phyloP scores from a whole-genome alignment of 2,797 vertebrate species.

The Acridotheres tristis region DNA sequence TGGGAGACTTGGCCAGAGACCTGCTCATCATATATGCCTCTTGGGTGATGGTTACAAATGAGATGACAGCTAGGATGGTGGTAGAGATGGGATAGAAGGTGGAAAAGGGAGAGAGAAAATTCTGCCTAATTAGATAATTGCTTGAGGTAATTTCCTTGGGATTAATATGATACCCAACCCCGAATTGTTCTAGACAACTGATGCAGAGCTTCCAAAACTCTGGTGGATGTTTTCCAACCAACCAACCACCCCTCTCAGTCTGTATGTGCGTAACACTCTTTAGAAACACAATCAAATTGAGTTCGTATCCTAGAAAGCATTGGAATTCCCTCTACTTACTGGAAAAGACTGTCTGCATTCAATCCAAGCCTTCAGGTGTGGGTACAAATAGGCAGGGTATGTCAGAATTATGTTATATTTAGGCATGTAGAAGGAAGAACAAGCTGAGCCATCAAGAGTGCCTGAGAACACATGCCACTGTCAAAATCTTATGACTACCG shows the following conservation, averaged over 20 bases:
- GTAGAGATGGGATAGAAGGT: background rate
- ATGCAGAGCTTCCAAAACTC: background rate
- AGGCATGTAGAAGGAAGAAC: background rate
- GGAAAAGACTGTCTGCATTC: background rate
- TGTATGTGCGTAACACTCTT: fast-evolving
- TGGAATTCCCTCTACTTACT: background rate
- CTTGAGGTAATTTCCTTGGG: conserved; percentile 8
- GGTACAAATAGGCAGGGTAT: background rate
- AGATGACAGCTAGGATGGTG: conserved; percentile 38
- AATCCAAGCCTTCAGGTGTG: background rate
- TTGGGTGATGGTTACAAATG: conserved; percentile 22
- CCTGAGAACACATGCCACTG: background rate
- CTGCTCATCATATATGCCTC: background rate
- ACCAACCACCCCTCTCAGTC: background rate
- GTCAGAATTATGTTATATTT: background rate
- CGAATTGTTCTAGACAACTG: background rate
- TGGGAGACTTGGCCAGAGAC: conserved; percentile 4
- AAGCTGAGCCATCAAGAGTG: background rate
- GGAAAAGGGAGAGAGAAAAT: background rate
- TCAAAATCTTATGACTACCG: background rate
- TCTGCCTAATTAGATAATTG: conserved; percentile 33
- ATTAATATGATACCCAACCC: background rate
- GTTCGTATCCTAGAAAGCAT: background rate
- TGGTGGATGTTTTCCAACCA: background rate
- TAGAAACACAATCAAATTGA: background rate